These are phyloP conservation scores for Dendrocincla fuliginosa DNA, from an alignment of 2,797 vertebrate genomes.

Conservation along the genomic window DNA sequence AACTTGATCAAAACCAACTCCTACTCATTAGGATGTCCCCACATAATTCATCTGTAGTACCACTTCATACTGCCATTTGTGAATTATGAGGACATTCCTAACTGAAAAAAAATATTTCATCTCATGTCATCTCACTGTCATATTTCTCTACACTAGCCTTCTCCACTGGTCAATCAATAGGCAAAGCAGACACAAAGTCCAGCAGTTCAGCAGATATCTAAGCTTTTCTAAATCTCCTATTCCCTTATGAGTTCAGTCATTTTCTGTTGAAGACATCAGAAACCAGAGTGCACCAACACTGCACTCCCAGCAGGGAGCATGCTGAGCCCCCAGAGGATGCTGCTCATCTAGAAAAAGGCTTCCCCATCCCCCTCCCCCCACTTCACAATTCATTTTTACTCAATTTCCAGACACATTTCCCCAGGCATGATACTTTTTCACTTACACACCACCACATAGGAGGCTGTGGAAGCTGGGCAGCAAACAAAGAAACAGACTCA, in stretches of 20 bases:
- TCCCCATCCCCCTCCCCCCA: rapidly evolving
- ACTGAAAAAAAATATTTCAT: constrained; percentile 6
- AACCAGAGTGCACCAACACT: background rate
- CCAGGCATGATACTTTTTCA: background rate
- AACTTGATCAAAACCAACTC: background rate
- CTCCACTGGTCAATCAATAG: background rate
- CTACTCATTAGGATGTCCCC: background rate
- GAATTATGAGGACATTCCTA: background rate
- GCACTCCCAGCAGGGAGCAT: background rate
- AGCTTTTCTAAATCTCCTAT: background rate
- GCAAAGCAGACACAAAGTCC: background rate
- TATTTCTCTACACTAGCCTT: constrained; percentile 12
- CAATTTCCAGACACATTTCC: background rate
- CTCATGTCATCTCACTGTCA: background rate
- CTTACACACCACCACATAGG: background rate
- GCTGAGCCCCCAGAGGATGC: background rate
- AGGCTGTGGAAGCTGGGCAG: background rate
- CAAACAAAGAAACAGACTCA: background rate
- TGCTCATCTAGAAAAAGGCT: background rate
- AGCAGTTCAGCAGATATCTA: background rate
- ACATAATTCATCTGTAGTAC: background rate
- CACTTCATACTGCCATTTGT: background rate
- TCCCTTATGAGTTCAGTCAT: background rate
- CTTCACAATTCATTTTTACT: background rate
- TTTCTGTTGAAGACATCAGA: background rate